Base-by-base conservation (phyloP, 2,888 invertebrate species). In the Archips xylosteana region DNA sequence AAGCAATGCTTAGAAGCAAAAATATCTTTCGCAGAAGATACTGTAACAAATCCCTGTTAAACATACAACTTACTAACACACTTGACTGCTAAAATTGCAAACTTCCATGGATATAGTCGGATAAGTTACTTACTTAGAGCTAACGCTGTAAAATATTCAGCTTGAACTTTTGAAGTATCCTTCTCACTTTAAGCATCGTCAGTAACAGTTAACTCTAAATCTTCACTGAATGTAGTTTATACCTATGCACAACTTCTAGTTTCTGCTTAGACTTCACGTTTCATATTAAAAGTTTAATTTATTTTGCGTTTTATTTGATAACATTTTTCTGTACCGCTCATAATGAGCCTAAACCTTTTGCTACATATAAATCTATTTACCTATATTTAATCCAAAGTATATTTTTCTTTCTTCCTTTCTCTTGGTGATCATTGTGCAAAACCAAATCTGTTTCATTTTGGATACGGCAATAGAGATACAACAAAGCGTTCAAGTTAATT, bases 161-260 rank as follows among this genome's bases (percentile, higher is more conserved):
- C 54, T 67, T 32, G 1, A 72, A 62, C 72, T 72, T 62, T 13
- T 62, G 54, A 62, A 67, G n/a, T 54, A 62, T 54, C 67, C 54
- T 12, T 67, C 62, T 15, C 61, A n/a, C 47, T 8, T 15, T 49
- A 72, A 12, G 67, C 67, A 72, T 66, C 71, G 54, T 72, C 54
- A 67, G 60, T 60, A 42, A 66, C 59, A 66, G 66, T 72, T 67
- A 34, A 54, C 61, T 67, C 15, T n/a, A 62, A 62, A 62, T 47
- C 62, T 62, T 67, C 61, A 42, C 23, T 13, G 23, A 62, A 72
- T 54, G 62, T 71, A n/a, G 32, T 47, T 32, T 45, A 47, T 54
- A 71, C 51, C 61, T 32, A 61, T 51, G 61, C 51, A 54, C 51
- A 61, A 39, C 61, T 66, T 39, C 23, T 5, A 39, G 5, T 5